Evolutionary conservation across 1,140 invertebrate species (phyloP).

Genomic region (Fopius arisanus): DNA sequence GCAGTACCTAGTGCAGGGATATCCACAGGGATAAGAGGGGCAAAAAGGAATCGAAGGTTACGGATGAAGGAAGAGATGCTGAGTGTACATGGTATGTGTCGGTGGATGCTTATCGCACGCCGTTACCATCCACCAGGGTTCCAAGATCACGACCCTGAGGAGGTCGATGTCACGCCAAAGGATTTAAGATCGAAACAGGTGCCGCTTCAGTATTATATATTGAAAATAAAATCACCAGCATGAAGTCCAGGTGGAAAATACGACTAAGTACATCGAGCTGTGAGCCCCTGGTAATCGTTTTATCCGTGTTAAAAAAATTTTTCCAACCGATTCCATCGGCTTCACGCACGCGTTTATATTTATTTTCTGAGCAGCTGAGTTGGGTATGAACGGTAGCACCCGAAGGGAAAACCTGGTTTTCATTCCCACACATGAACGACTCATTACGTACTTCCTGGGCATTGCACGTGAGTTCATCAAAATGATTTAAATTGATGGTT

Average conservation of each 20-base stretch:
- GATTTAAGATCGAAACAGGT: slow-evolving; percentile 18
- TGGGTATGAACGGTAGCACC: not conserved
- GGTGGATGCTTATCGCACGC: slow-evolving; percentile 1
- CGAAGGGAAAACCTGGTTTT: slow-evolving; percentile 3
- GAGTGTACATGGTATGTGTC: not conserved
- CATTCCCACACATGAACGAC: not conserved
- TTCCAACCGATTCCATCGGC: not conserved
- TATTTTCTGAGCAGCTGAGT: not conserved
- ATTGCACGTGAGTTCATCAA: slow-evolving; percentile 13
- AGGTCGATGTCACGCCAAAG: slow-evolving; percentile 17
- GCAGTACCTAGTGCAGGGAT: not conserved
- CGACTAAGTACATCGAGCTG: not conserved
- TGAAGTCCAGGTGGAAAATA: not conserved
- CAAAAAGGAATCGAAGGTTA: slow-evolving; percentile 17
- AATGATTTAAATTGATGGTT: not conserved
- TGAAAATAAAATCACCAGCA: not conserved
- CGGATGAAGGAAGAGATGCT: slow-evolving; percentile 18
- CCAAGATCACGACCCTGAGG: slow-evolving; percentile 21
- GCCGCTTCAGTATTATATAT: slow-evolving; percentile 3
- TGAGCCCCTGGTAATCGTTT: not conserved
- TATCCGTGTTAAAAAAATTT: slow-evolving; percentile 10
- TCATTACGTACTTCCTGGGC: slow-evolving; percentile 2
- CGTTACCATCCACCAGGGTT: not conserved
- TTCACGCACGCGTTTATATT: not conserved
- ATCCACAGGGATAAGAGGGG: not conserved